These are phyloP conservation scores for Atrichornis clamosus DNA, from an alignment of 2,113 vertebrate genomes.

Conservation along the genomic window DNA sequence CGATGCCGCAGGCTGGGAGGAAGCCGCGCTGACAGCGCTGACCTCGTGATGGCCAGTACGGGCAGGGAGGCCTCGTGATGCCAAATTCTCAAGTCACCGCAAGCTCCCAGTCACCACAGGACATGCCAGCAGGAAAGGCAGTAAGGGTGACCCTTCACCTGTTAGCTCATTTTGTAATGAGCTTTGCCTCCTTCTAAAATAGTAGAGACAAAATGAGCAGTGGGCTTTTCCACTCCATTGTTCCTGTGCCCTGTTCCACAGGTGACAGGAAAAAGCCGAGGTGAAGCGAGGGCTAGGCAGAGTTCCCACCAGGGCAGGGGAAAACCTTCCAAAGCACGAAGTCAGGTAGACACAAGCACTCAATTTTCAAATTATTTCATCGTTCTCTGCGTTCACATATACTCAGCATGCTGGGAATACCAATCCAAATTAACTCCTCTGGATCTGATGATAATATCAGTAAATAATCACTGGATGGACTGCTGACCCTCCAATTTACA, in stretches of 20 bases:
- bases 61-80: background rate
- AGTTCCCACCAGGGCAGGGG: background rate
- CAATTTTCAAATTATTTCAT: background rate
- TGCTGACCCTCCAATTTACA: background rate
- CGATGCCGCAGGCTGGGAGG: background rate
- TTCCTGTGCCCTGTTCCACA: background rate
- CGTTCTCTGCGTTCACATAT: background rate
- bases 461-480: background rate
- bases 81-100: background rate
- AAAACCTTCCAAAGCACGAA: background rate
- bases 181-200: background rate
- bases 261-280: background rate
- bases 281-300: background rate
- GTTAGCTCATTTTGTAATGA: background rate
- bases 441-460: rapidly evolving
- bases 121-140: background rate
- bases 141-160: background rate
- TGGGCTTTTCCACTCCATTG: background rate
- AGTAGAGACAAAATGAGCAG: rapidly evolving
- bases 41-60: background rate
- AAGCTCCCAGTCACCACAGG: background rate
- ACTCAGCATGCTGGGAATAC: background rate
- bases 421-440: background rate
- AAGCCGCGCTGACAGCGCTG: rapidly evolving
- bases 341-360: background rate